These are phyloP conservation scores for Pseudochirops cupreus DNA, from an alignment of 2,797 vertebrate species.

Conservation along the genomic window DNA sequence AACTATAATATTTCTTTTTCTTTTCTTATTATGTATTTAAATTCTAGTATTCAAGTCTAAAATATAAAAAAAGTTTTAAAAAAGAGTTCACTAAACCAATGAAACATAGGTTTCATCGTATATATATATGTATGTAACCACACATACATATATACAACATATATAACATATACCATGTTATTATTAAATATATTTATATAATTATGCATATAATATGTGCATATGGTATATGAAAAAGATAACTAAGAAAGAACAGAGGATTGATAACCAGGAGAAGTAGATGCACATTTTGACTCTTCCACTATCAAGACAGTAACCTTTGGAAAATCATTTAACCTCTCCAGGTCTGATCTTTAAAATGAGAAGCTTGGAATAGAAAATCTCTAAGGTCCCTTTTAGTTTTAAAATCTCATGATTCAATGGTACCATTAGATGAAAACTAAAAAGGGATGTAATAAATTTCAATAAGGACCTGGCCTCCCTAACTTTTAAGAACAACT, in stretches of 20 bases:
- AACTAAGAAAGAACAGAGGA: neutral
- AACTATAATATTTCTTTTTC: no score
- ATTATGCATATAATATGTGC: neutral
- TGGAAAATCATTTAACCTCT: neutral
- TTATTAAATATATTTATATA: slow-evolving; percentile 45
- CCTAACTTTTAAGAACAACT: neutral
- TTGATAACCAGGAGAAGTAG: neutral
- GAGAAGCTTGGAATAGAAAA: neutral
- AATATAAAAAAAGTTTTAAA: no score
- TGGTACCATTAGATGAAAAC: slow-evolving; percentile 10
- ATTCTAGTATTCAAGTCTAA: no score
- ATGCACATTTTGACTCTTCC: neutral
- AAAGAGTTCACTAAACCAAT: neutral
- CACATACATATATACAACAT: neutral
- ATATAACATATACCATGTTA: neutral
- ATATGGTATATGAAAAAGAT: neutral
- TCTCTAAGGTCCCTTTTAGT: slow-evolving; percentile 18
- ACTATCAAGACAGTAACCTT: neutral
- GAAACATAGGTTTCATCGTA: neutral
- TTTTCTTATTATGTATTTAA: no score
- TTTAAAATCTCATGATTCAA: neutral
- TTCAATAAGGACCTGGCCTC: neutral
- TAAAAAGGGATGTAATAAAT: neutral
- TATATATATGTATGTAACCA: no score
- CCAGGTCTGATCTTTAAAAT: neutral